phyloP scores from a whole-genome alignment of 1,140 invertebrate genomes.

The Sycophila sp. region DNA sequence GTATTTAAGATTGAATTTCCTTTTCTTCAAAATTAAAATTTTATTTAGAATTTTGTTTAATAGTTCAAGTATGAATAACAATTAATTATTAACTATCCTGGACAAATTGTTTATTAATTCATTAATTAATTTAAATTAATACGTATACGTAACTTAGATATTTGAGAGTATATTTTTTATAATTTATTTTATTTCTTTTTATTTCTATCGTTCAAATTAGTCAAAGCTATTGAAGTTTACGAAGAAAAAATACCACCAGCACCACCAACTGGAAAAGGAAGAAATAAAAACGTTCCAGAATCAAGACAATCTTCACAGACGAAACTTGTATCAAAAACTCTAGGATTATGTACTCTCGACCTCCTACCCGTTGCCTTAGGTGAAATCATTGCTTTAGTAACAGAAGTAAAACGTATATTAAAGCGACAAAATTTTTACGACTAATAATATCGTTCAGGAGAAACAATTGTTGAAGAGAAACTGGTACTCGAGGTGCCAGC shows the following conservation, averaged over 20 bases:
- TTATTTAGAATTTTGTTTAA: no score
- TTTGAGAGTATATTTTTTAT: background rate
- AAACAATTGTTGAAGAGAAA: constrained; percentile 39
- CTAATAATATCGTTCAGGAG: constrained; percentile 39
- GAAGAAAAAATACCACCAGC: background rate
- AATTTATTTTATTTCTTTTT: background rate
- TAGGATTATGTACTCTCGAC: constrained; percentile 51
- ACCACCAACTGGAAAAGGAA: background rate
- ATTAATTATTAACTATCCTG: no score
- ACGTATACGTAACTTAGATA: no score
- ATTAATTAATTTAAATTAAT: no score
- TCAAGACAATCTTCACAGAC: background rate
- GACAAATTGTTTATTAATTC: no score
- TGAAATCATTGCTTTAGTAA: no score
- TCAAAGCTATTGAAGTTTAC: constrained; percentile 21
- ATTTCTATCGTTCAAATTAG: constrained; percentile 10
- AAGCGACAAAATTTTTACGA: no score
- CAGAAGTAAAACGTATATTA: no score
- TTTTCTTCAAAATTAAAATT: background rate
- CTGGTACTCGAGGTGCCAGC: constrained; percentile 44
- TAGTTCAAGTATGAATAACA: no score
- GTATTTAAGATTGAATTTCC: no score
- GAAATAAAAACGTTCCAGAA: background rate
- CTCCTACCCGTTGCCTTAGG: constrained; percentile 48
- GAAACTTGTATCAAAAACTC: background rate